These are phyloP conservation scores for Porites lobata DNA, from an alignment of 92 coral and sea anemone species.

Conservation along the genomic window DNA sequence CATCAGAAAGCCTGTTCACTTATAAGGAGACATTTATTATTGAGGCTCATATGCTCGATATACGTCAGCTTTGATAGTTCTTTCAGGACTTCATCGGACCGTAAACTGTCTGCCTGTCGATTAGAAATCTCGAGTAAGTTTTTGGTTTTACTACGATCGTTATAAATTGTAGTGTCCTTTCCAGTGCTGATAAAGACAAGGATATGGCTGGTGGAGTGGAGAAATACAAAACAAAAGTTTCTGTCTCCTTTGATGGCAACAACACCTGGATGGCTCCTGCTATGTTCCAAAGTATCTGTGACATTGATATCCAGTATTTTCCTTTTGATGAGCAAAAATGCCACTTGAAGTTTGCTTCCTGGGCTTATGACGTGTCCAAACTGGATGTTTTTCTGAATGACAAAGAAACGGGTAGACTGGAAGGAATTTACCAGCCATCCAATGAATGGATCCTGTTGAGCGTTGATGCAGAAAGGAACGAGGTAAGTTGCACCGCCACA, in stretches of 20 bases:
- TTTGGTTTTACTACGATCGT: background rate
- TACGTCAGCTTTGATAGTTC: too few relatives aligned
- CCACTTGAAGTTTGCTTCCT: slow-evolving; percentile 79
- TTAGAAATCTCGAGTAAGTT: background rate
- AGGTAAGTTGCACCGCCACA: slow-evolving; percentile 39
- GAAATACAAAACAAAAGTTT: slow-evolving; percentile 79
- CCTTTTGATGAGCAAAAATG: slow-evolving; percentile 90
- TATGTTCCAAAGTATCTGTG: slow-evolving; percentile 85
- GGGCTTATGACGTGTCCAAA: slow-evolving; percentile 85
- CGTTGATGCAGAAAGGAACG: slow-evolving; percentile 43
- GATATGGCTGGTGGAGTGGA: slow-evolving; percentile 80
- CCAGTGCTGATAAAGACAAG: slow-evolving; percentile 78
- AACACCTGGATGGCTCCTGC: slow-evolving; percentile 83
- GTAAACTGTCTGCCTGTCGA: too few relatives aligned
- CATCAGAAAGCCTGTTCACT: too few relatives aligned
- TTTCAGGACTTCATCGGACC: too few relatives aligned
- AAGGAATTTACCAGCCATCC: slow-evolving; percentile 64
- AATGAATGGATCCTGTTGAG: slow-evolving; percentile 76
- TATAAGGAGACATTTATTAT: too few relatives aligned
- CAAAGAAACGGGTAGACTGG: slow-evolving; percentile 53
- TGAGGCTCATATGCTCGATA: too few relatives aligned
- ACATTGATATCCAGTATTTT: slow-evolving; percentile 77
- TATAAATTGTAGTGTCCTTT: slow-evolving; percentile 36
- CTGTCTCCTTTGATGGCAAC: slow-evolving; percentile 65
- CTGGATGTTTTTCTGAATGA: slow-evolving; percentile 64